Evolutionary conservation across 1,140 invertebrate species (phyloP), one percentile per base, ranked within the genome.

Genomic region (Propsilocerus akamusi): DNA sequence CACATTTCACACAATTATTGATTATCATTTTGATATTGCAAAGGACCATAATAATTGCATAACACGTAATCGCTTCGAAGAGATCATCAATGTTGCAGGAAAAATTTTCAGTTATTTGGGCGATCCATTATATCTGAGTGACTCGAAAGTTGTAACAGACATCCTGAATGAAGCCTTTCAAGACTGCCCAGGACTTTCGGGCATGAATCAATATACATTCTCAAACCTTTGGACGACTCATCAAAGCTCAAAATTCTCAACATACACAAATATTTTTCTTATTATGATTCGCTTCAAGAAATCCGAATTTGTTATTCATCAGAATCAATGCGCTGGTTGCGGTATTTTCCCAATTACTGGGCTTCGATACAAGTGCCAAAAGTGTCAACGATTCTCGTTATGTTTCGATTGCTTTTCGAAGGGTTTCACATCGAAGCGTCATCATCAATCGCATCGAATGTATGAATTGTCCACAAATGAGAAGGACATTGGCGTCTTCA

Each of bases 211-310:
- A 22, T 54, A 56, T 25, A 59, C 61, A 47, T 64, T 64, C 24
- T 58, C 61, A 47, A 54, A 53, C 3, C 30, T 64, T 1, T 64
- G 63, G 63, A 56, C 56, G 5, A 56, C 53, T 2, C 55, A 53
- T 4, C 59, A 60, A 46, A 64, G 22, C 22, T 4, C 62, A 1
- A 55, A 60, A 6, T 64, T 64, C 24, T 56, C 62, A 0, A 64
- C 64, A 26, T 64, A 62, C 46, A 59, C 56, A 14, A 64, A 64
- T 50, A 48, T 64, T 5, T 25, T 64, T 48, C 55, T 58, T 0
- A 34, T 64, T 46, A 54, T 64, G 2, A 64, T 63, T 26, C 59
- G 63, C 25, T 64, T 64, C 5, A 59, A 62, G 49, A 59, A 63
- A 24, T 63, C 63, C 0, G 56, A 63, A 48, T 59, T 56, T 14